phyloP scores from a whole-genome alignment of 2,113 vertebrate genomes.

The Bothrops jararaca region DNA sequence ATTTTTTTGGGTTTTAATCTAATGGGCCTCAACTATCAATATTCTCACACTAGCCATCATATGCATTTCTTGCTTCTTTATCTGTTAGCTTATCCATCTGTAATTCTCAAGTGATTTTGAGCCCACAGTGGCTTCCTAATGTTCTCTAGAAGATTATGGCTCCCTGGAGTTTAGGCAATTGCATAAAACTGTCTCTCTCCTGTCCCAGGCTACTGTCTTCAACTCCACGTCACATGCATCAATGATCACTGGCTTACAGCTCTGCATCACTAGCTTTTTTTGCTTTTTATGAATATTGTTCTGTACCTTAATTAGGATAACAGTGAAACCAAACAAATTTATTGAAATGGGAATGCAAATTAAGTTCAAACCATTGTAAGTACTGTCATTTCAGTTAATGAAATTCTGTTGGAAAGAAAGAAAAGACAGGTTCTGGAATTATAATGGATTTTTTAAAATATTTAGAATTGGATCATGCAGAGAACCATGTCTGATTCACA shows the following conservation, averaged over 20 bases:
- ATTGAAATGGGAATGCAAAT: conserved; percentile 46
- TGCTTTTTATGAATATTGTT: conserved; percentile 13
- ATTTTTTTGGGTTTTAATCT: background rate
- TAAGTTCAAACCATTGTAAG: conserved; percentile 14
- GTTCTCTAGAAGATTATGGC: conserved; percentile 43
- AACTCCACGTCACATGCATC: conserved; percentile 25
- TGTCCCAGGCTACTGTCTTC: conserved; percentile 21
- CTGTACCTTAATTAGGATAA: conserved; percentile 37
- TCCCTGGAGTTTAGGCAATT: conserved; percentile 48
- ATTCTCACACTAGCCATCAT: conserved; percentile 45
- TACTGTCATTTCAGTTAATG: conserved; percentile 38
- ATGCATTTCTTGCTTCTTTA: conserved; percentile 56
- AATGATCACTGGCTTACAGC: conserved; percentile 6
- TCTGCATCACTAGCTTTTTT: conserved; percentile 15
- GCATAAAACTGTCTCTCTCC: conserved; percentile 50
- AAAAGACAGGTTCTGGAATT: conserved; percentile 18
- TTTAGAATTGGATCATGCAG: conserved; percentile 12
- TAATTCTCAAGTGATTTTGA: conserved; percentile 62
- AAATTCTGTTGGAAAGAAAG: conserved; percentile 12
- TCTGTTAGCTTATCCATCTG: conserved; percentile 54
- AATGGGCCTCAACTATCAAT: conserved; percentile 3
- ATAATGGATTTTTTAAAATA: conserved; percentile 12
- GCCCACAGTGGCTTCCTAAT: conserved; percentile 31
- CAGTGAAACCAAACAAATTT: conserved; percentile 19
- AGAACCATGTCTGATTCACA: background rate